Evolutionary conservation across 2,888 invertebrate genomes (phyloP).

Genomic region (Habroteleia sp.): DNA sequence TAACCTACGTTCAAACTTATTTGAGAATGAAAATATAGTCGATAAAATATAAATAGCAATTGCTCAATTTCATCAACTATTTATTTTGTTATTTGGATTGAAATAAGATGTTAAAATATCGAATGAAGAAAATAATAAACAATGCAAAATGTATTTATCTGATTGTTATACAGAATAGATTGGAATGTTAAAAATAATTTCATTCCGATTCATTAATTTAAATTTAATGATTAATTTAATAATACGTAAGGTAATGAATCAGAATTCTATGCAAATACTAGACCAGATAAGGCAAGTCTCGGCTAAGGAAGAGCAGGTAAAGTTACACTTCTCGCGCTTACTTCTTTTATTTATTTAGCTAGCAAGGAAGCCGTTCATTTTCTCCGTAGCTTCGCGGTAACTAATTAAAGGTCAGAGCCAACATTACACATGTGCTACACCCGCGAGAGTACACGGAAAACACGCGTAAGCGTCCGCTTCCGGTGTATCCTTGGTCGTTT

Average conservation of each 20-base stretch:
- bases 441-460: conserved; percentile 64
- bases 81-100: too few species aligned
- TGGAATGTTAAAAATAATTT: not conserved
- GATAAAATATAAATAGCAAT: too few species aligned
- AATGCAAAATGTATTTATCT: too few species aligned
- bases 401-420: conserved; percentile 78
- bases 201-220: conserved; percentile 2
- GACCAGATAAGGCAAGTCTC: conserved; percentile 24
- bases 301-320: conserved; percentile 33
- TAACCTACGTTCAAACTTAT: too few species aligned
- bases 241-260: conserved; percentile 51
- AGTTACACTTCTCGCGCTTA: conserved; percentile 62
- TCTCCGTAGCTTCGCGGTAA: conserved; percentile 72
- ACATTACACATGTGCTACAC: conserved; percentile 67
- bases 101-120: too few species aligned
- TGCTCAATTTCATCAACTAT: too few species aligned
- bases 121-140: too few species aligned
- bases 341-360: conserved; percentile 77
- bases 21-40: too few species aligned
- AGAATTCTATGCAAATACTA: conserved; percentile 43
- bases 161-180: too few species aligned
- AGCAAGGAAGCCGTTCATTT: conserved; percentile 78
- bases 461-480: conserved; percentile 73
- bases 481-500: conserved; percentile 68
- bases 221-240: conserved; percentile 16